Percentiles rank a stretch among this genome's conserved stretches.
phyloP scores from a whole-genome alignment of 2,888 invertebrate genomes.

The Liposcelis brunnea region DNA sequence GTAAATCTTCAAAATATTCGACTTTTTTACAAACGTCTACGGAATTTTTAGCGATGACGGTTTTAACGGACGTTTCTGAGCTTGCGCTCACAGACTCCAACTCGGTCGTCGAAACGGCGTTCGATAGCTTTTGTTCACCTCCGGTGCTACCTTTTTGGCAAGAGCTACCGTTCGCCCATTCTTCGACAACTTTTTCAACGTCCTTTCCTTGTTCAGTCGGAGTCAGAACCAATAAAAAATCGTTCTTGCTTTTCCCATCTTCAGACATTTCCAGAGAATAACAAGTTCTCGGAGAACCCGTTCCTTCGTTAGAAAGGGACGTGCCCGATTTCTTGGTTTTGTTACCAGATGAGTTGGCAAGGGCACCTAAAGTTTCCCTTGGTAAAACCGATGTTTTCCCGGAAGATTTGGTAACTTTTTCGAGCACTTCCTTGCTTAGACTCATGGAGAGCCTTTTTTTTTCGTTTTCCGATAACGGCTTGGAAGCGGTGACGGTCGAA shows the following conservation, averaged over 20 bases:
- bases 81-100: constrained; percentile 34
- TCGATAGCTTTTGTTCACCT: background rate
- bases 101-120: constrained; percentile 19
- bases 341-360: constrained; percentile 35
- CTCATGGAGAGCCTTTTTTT: constrained; percentile 55
- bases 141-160: background rate
- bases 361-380: constrained; percentile 40
- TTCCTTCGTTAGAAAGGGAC: constrained; percentile 20
- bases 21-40: constrained; percentile 55
- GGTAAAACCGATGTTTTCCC: constrained; percentile 20
- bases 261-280: constrained; percentile 30
- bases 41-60: constrained; percentile 40
- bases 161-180: constrained; percentile 27
- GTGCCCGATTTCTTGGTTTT: constrained; percentile 22
- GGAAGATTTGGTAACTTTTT: constrained; percentile 35
- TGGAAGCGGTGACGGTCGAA: constrained; percentile 13
- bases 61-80: constrained; percentile 52
- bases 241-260: constrained; percentile 24
- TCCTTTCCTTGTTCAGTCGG: constrained; percentile 23
- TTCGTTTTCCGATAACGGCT: constrained; percentile 41
- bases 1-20: constrained; percentile 48
- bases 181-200: constrained; percentile 26
- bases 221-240: constrained; percentile 30
- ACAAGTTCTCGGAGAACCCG: constrained; percentile 30
- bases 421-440: constrained; percentile 53